Percentiles rank a stretch among this genome's conserved stretches.
phyloP scores from a whole-genome alignment of 2,113 vertebrate species.

The Numenius arquata region DNA sequence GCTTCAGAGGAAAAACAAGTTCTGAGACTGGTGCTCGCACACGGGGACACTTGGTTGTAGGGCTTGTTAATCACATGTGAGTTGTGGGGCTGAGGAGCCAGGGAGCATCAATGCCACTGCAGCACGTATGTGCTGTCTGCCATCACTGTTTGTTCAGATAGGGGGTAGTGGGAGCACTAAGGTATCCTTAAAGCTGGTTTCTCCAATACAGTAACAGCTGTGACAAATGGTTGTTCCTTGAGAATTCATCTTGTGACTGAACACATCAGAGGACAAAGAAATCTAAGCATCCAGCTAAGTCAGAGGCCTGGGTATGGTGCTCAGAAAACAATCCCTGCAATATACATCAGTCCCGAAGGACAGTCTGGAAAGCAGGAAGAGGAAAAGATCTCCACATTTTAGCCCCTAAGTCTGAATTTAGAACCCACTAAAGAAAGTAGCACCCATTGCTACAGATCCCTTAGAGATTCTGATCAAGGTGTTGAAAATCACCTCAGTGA shows the following conservation, averaged over 20 bases:
- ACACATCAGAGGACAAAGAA: background rate
- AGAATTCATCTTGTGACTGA: background rate
- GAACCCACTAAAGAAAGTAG: background rate
- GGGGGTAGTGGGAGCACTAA: background rate
- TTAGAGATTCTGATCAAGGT: background rate
- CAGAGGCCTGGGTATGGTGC: background rate
- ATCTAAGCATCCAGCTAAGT: background rate
- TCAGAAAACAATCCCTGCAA: background rate
- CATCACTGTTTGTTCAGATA: background rate
- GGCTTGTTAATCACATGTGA: background rate
- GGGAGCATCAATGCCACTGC: rapidly evolving
- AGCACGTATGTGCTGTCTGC: background rate
- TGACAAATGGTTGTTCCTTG: background rate
- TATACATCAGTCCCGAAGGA: background rate
- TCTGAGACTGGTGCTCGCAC: background rate
- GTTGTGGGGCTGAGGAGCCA: background rate
- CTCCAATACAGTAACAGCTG: background rate
- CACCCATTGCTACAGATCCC: background rate
- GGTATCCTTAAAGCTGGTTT: background rate
- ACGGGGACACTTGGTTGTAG: background rate
- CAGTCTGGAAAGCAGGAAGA: background rate
- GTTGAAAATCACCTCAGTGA: background rate
- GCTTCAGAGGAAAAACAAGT: background rate
- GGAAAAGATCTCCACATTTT: background rate
- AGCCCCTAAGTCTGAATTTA: background rate